A percentile compares a stretch with the other conserved stretches of the same genome.
phyloP scores from a whole-genome alignment of 1,140 invertebrate genomes.

The Acarapis woodi region DNA sequence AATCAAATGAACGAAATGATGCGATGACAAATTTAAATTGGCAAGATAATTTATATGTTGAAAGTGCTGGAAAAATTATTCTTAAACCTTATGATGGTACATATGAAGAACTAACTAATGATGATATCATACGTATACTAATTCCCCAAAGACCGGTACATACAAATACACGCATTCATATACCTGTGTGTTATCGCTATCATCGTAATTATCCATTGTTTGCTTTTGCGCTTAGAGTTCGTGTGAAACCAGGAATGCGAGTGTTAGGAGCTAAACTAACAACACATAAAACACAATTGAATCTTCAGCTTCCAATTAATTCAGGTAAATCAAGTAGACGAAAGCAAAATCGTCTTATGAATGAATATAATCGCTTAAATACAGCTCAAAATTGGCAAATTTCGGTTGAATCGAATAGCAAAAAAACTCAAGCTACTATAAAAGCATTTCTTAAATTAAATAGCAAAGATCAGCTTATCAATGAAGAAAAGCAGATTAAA shows the following conservation, averaged over 20 bases:
- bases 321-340: no score
- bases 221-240: slow-evolving; percentile 49
- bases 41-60: neutral
- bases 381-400: no score
- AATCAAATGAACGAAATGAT: neutral
- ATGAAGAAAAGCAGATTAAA: no score
- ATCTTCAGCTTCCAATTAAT: slow-evolving; percentile 23
- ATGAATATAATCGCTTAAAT: no score
- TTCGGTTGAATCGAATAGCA: slow-evolving; percentile 44
- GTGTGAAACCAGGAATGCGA: slow-evolving; percentile 50
- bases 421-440: slow-evolving; percentile 51
- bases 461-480: no score
- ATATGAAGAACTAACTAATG: slow-evolving; percentile 45
- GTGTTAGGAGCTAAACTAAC: slow-evolving; percentile 51
- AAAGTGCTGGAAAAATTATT: slow-evolving; percentile 3
- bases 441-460: slow-evolving; percentile 41
- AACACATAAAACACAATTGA: no score
- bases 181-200: slow-evolving; percentile 47
- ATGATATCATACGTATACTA: slow-evolving; percentile 46
- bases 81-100: slow-evolving; percentile 20
- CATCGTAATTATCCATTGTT: slow-evolving; percentile 26
- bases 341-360: no score
- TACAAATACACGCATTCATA: slow-evolving; percentile 52
- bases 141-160: slow-evolving; percentile 56
- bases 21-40: neutral